Percentiles rank a stretch among this genome's conserved stretches.
Evolutionary conservation across 2,888 invertebrate species (phyloP).

Genomic region (Ophraella communa): DNA sequence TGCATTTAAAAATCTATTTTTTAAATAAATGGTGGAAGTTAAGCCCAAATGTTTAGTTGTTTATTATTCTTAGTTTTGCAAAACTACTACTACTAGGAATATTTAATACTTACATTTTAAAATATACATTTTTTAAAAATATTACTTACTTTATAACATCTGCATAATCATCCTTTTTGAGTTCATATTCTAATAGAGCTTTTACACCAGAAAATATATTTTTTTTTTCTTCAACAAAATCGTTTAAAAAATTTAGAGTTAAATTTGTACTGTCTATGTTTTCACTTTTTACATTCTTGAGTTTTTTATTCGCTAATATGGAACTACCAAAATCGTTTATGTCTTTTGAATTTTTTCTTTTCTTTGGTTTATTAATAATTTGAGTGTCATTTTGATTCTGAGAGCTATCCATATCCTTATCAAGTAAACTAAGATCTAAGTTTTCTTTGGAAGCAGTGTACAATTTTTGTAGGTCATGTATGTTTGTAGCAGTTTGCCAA

Average conservation of each 20-base stretch:
- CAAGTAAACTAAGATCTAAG: conserved; percentile 65
- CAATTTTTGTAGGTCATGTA: conserved; percentile 74
- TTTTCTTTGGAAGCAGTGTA: conserved; percentile 74
- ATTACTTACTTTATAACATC: conserved; percentile 39
- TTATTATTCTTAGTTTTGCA: no score
- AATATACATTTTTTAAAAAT: no score
- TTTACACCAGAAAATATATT: conserved; percentile 60
- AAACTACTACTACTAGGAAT: no score
- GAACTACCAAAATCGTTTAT: not conserved
- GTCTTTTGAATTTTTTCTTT: conserved; percentile 24
- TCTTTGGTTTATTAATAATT: conserved; percentile 7
- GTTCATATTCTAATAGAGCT: conserved; percentile 55
- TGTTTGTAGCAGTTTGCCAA: conserved; percentile 82
- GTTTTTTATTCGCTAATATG: conserved; percentile 34
- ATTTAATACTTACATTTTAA: no score
- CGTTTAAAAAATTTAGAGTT: conserved; percentile 4
- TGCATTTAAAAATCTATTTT: no score
- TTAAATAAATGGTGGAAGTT: no score
- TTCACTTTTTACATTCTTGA: conserved; percentile 10
- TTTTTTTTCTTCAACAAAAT: conserved; percentile 30
- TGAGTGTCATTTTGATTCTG: conserved; percentile 8
- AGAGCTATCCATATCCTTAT: conserved; percentile 58
- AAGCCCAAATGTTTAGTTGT: no score
- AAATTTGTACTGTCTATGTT: not conserved
- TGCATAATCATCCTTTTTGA: conserved; percentile 49